Evolutionary conservation across 1,140 invertebrate genomes (phyloP).

Genomic region (Aphaenogaster floridana): DNA sequence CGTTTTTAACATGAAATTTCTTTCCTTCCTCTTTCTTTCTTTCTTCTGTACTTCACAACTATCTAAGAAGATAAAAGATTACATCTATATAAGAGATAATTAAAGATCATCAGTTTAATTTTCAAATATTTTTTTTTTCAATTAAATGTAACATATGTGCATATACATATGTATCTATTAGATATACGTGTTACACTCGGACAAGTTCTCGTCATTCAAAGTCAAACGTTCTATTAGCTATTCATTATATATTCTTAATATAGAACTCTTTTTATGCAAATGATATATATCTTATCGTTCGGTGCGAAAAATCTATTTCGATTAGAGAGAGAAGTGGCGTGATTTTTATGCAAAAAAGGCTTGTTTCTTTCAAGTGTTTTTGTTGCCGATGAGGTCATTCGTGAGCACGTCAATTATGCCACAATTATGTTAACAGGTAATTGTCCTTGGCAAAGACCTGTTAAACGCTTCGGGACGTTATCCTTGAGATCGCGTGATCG

Average conservation of each 20-base stretch:
- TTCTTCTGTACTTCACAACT: background rate
- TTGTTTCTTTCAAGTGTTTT: conserved; percentile 2
- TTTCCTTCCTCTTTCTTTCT: background rate
- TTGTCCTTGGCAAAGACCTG: conserved; percentile 79
- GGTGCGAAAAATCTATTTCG: background rate
- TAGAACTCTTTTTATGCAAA: conserved; percentile 4
- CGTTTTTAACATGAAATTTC: background rate
- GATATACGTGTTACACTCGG: background rate
- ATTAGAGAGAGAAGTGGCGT: background rate
- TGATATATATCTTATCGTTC: background rate
- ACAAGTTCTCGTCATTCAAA: background rate
- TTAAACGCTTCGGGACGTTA: conserved; percentile 63
- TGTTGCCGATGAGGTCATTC: background rate
- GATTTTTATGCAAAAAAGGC: conserved; percentile 3
- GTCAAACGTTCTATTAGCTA: background rate
- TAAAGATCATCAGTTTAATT: background rate
- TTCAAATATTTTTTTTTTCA: background rate
- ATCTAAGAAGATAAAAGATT: background rate
- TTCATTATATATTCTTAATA: background rate
- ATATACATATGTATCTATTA: too few relatives aligned
- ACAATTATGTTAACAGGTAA: conserved; percentile 27
- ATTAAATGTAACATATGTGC: background rate
- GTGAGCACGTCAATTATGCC: conserved; percentile 15
- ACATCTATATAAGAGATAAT: background rate
- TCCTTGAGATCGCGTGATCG: conserved; percentile 71